Conservation (phyloP, 2,888 invertebrate species). For the Rotaria macrura region DNA sequence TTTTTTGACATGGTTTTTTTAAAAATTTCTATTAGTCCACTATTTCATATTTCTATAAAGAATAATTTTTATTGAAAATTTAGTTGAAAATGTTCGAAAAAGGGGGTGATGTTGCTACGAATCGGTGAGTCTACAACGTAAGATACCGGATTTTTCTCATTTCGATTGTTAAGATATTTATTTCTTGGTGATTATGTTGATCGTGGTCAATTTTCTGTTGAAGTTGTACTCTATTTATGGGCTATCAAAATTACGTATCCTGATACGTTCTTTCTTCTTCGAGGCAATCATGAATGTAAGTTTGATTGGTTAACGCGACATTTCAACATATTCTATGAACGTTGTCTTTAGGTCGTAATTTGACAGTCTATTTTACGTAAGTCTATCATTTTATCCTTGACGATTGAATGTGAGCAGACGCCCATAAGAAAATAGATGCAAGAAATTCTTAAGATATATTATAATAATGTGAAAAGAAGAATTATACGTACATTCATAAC, state of each 20-base stretch:
- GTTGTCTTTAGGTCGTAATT: not conserved
- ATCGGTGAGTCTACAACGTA: not conserved
- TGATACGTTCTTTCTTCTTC: not conserved
- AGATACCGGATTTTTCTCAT: not conserved
- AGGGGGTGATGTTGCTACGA: constrained; percentile 11
- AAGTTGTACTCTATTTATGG: constrained; percentile 13
- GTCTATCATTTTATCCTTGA: too few relatives aligned
- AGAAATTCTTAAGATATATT: too few relatives aligned
- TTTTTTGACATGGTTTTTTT: constrained; percentile 26
- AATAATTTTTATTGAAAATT: not conserved
- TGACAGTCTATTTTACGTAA: constrained; percentile 18
- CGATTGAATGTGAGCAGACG: too few relatives aligned
- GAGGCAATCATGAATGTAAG: constrained; percentile 24
- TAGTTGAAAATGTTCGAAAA: constrained; percentile 22
- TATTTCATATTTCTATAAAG: not conserved
- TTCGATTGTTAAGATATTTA: not conserved
- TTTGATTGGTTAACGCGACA: too few relatives aligned
- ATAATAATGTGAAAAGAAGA: too few relatives aligned
- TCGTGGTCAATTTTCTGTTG: constrained; percentile 30
- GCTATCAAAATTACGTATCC: constrained; percentile 10
- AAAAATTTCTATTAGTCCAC: too few relatives aligned
- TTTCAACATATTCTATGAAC: too few relatives aligned
- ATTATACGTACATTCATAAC: too few relatives aligned
- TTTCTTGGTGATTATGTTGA: constrained; percentile 24
- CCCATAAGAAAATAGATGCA: too few relatives aligned